Evolutionary conservation across 2,113 vertebrate genomes (phyloP).

Genomic region (Mellivora capensis): DNA sequence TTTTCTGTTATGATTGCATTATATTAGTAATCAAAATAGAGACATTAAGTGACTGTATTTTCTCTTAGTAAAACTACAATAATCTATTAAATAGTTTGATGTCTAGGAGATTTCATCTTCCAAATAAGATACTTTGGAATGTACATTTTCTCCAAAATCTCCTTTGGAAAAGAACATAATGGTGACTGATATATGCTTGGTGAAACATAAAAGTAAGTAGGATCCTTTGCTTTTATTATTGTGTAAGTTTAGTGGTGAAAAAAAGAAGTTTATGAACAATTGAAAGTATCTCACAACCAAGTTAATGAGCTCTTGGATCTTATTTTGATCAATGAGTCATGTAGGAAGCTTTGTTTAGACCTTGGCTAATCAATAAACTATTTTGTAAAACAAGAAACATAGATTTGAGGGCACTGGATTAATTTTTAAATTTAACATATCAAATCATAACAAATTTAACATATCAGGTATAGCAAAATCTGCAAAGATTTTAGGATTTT

Average conservation of each 20-base stretch:
- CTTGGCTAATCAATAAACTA: constrained; percentile 80
- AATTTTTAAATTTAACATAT: constrained; percentile 75
- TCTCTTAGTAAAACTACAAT: background rate
- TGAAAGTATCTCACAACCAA: constrained; percentile 73
- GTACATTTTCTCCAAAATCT: background rate
- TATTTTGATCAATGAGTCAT: constrained; percentile 81
- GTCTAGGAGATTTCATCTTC: background rate
- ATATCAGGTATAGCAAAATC: constrained; percentile 56
- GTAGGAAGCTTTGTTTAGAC: constrained; percentile 77
- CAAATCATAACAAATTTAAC: constrained; percentile 73
- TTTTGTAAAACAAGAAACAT: constrained; percentile 80
- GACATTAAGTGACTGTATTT: background rate
- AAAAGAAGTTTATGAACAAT: constrained; percentile 75
- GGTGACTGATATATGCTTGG: background rate
- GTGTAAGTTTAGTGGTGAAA: background rate
- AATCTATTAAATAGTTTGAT: background rate
- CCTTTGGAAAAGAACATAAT: background rate
- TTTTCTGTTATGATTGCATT: background rate
- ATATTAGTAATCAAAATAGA: background rate
- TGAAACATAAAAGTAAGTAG: background rate
- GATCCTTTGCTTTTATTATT: background rate
- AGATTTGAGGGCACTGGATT: constrained; percentile 66
- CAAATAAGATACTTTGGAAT: background rate
- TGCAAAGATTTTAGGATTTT: background rate
- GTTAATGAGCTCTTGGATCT: constrained; percentile 78